Conservation (phyloP, 1,140 invertebrate genomes). For the Drosophila kurseongensis region DNA sequence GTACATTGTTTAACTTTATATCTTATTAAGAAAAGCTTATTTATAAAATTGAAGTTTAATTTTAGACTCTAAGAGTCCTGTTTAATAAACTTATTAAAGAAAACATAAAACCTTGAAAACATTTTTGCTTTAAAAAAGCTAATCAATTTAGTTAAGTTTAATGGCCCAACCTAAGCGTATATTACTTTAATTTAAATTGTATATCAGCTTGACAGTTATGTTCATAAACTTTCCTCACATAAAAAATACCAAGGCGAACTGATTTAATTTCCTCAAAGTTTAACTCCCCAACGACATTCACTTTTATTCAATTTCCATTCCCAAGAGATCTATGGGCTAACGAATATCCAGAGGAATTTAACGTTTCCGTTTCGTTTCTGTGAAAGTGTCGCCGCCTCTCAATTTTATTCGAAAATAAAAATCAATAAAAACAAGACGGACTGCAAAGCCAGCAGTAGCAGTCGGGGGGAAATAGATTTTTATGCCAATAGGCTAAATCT, state of each 20-base stretch:
- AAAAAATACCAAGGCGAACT: constrained; percentile 12
- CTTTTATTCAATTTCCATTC: constrained; percentile 17
- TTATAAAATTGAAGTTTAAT: neutral
- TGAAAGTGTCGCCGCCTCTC: constrained; percentile 33
- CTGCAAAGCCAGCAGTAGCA: neutral
- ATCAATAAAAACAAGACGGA: constrained; percentile 51
- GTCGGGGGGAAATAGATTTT: constrained; percentile 4
- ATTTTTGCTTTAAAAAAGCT: neutral
- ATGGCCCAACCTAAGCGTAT: neutral
- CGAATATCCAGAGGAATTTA: constrained; percentile 6
- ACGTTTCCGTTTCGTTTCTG: constrained; percentile 7
- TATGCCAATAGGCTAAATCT: constrained; percentile 44
- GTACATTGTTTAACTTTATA: neutral
- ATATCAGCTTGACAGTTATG: constrained; percentile 15
- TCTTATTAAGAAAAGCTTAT: neutral
- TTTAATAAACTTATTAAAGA: neutral
- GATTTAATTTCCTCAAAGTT: constrained; percentile 38
- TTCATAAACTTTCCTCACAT: constrained; percentile 13
- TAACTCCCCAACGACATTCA: constrained; percentile 6
- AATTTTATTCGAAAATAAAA: constrained; percentile 40
- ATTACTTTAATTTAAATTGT: neutral
- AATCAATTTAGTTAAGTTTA: neutral
- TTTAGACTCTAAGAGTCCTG: neutral
- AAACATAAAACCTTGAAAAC: neutral
- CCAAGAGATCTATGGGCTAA: constrained; percentile 1